Evolutionary conservation across 2,797 vertebrate species (phyloP), one percentile per base, ranked within the genome.

Genomic region (Salmo trutta): DNA sequence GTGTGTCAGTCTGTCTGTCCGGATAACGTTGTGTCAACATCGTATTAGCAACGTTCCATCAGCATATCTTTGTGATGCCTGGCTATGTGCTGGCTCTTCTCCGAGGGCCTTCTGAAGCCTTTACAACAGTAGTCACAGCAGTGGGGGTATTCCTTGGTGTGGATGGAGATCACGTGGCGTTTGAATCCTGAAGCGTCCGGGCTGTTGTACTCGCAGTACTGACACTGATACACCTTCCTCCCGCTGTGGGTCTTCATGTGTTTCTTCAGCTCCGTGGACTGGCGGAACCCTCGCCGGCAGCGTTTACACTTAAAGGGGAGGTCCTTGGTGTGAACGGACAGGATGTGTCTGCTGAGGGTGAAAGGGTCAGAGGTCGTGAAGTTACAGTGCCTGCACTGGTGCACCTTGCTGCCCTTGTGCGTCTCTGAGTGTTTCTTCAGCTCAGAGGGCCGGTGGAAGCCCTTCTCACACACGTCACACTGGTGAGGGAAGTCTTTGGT

Each of bases 161-260:
- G 98, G 92, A 99, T 99, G 36, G 97, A 99, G 90, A 99, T 99
- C 83, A 99, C 98, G 1, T 99, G 98, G 47, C 98, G 96, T 85
- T 99, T 99, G 89, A 99, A 99, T 90, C 98, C 98, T 19, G 98
- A 99, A 75, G 98, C 97, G 90, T 99, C 98, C 78, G 98, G 97
- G 87, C 97, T 99, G 94, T 96, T 99, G 84, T 99, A 99, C 87
- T 99, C 97, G 88, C 97, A 99, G 93, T 97, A 99, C 94, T 99
- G 96, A 93, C 98, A 99, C 84, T 99, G 97, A 93, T 99, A 99
- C 78, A 99, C 96, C 86, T 99, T 99, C 87, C 97, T 96, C 85
- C 98, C 98, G 33, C 96, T 98, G 94, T 99, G 98, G 29, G 97
- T 98, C 94, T 99, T 99, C 96, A 98, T 98, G 93, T 99, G 98